These are phyloP conservation scores for Theretra japonica DNA, from an alignment of 2,888 invertebrate genomes.

Conservation along the genomic window DNA sequence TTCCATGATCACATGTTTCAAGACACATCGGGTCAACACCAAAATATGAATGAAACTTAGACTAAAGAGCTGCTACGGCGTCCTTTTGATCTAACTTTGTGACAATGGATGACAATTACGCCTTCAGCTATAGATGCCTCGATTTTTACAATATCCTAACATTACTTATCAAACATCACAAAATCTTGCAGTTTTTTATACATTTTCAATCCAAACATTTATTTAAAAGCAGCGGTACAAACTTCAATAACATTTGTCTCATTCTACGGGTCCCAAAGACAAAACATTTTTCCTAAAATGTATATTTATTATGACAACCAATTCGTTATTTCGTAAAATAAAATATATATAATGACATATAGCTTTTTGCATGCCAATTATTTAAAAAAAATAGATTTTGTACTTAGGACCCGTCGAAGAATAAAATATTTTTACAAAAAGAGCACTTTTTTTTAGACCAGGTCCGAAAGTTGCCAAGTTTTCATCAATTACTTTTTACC, in stretches of 20 bases:
- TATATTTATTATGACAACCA: too few species aligned
- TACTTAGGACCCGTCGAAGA: too few species aligned
- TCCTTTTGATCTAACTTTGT: background rate
- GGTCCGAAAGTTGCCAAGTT: slow-evolving; percentile 1
- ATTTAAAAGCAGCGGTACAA: slow-evolving; percentile 8
- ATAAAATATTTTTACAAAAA: slow-evolving; percentile 4
- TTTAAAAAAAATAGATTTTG: too few species aligned
- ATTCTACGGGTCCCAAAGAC: too few species aligned
- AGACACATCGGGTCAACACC: background rate
- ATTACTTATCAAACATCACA: slow-evolving; percentile 1
- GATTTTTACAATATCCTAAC: background rate
- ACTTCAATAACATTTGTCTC: background rate
- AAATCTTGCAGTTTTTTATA: slow-evolving; percentile 2
- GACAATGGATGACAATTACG: background rate
- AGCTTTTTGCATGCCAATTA: too few species aligned
- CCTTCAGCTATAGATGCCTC: slow-evolving; percentile 10
- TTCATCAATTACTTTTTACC: background rate
- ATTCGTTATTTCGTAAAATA: too few species aligned
- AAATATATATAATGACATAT: too few species aligned
- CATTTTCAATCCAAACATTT: background rate
- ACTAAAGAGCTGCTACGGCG: background rate
- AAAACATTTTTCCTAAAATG: too few species aligned
- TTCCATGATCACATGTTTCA: background rate
- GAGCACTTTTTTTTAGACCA: background rate
- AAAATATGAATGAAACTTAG: background rate